Conservation (phyloP, 2,113 vertebrate species). For the zebrafish (Danio rerio) region DNA sequence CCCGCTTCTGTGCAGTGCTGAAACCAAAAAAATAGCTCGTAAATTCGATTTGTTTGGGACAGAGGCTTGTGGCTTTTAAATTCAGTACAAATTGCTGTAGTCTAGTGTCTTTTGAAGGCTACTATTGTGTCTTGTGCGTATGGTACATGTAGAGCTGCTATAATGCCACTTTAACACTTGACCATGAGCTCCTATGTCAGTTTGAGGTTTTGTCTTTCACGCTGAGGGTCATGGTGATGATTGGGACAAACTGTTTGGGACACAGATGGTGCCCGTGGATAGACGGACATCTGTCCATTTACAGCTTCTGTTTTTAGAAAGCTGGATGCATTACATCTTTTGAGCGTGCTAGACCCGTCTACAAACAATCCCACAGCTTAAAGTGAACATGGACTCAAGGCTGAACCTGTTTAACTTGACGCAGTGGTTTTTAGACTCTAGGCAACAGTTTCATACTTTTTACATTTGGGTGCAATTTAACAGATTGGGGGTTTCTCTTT, state of each 20-base stretch:
- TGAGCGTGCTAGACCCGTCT: neutral
- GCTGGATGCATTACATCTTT: neutral
- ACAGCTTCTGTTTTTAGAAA: constrained; percentile 27
- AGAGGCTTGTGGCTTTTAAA: constrained; percentile 35
- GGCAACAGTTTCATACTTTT: no score
- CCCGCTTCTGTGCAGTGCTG: constrained; percentile 18
- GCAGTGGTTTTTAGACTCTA: neutral
- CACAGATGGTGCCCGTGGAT: constrained; percentile 24
- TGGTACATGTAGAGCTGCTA: constrained; percentile 11
- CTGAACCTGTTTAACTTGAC: neutral
- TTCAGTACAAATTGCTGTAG: constrained; percentile 4
- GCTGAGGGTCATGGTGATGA: constrained; percentile 18
- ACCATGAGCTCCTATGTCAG: constrained; percentile 21
- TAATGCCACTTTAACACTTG: neutral
- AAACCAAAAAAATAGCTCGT: constrained; percentile 3
- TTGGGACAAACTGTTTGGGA: constrained; percentile 35
- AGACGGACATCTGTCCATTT: constrained; percentile 6
- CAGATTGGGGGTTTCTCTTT: no score
- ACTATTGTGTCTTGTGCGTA: constrained; percentile 19
- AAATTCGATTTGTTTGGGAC: constrained; percentile 29
- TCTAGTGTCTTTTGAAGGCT: constrained; percentile 25
- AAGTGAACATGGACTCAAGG: neutral
- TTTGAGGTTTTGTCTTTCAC: constrained; percentile 35
- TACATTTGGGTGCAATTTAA: no score
- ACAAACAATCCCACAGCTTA: neutral